Conservation (phyloP, 2,888 invertebrate species). For the Icerya purchasi region DNA sequence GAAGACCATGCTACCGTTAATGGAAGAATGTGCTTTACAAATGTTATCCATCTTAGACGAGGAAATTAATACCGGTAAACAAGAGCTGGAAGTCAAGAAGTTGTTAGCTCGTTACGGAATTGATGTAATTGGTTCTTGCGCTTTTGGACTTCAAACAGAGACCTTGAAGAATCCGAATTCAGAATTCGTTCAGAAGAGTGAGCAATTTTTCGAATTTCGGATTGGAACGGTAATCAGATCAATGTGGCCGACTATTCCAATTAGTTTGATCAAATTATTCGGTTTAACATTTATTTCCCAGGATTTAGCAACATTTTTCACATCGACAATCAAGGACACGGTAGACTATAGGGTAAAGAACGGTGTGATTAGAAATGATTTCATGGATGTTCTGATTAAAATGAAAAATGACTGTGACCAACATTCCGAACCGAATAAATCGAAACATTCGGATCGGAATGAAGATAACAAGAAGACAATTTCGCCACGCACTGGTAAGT, state of each 20-base stretch:
- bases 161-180: neutral
- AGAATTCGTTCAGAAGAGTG: neutral
- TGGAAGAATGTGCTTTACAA: neutral
- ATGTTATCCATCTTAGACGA: neutral
- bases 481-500: no score
- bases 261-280: neutral
- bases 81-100: neutral
- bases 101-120: neutral
- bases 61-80: neutral
- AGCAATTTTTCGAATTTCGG: neutral
- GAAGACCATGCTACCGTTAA: constrained; percentile 1
- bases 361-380: neutral
- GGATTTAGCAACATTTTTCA: no score
- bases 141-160: neutral
- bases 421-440: no score
- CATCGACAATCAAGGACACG: neutral
- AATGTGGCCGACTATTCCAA: no score
- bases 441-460: no score
- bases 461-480: no score
- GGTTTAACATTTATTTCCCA: neutral
- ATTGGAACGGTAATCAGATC: neutral
- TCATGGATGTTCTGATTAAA: neutral
- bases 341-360: constrained; percentile 1
- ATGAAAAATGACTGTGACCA: constrained; percentile 3
- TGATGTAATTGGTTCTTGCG: neutral